Evolutionary conservation across 2,888 invertebrate genomes (phyloP).

Genomic region (Eulithis testata): DNA sequence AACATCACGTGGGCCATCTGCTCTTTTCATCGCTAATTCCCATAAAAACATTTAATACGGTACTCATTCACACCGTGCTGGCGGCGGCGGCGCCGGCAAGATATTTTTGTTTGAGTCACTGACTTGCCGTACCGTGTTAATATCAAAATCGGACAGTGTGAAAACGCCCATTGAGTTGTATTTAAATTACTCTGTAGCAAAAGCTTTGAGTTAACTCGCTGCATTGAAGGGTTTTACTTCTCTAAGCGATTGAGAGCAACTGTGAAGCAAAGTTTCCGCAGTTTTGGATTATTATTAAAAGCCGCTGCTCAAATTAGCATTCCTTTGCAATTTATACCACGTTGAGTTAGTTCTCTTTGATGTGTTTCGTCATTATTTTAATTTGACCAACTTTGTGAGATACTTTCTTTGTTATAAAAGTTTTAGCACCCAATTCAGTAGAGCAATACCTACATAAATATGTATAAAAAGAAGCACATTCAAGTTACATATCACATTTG

Average conservation of each 20-base stretch:
- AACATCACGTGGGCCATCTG: too few relatives aligned
- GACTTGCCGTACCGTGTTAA: too few relatives aligned
- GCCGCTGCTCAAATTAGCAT: conserved; percentile 32
- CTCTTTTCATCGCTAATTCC: too few relatives aligned
- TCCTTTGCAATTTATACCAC: conserved; percentile 29
- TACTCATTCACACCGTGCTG: too few relatives aligned
- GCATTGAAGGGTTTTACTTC: conserved; percentile 45
- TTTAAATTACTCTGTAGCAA: neutral
- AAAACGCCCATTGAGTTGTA: neutral
- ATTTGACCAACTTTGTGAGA: conserved; percentile 4
- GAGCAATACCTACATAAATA: too few relatives aligned
- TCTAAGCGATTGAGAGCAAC: conserved; percentile 40
- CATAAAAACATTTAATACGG: too few relatives aligned
- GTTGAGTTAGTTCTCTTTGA: conserved; percentile 28
- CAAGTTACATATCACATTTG: too few relatives aligned
- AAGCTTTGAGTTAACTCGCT: conserved; percentile 44
- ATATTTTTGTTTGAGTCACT: too few relatives aligned
- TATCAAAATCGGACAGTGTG: too few relatives aligned
- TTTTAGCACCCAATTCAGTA: neutral
- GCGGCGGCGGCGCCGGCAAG: too few relatives aligned
- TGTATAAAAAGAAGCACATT: too few relatives aligned
- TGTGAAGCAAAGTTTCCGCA: conserved; percentile 34
- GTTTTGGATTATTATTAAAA: conserved; percentile 25
- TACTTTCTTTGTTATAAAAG: neutral
- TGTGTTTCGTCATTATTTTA: conserved; percentile 21